A percentile compares a stretch with the other conserved stretches of the same genome.
Conservation (phyloP, 2,797 vertebrate genomes). For the Scomberomorus guttatus region DNA sequence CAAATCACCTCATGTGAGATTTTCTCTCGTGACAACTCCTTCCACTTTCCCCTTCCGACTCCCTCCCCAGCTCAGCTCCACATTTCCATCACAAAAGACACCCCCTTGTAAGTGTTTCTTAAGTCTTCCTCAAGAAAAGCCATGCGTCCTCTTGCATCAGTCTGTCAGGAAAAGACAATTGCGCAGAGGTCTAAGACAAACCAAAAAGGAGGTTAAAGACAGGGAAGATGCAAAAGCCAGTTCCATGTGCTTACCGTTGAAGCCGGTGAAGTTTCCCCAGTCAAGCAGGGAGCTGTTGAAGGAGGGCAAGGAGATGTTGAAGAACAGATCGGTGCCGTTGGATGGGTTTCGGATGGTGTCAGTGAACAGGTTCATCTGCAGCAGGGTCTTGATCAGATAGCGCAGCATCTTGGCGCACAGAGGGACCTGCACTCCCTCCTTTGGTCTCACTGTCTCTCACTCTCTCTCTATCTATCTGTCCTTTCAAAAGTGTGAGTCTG, state of each 20-base stretch:
- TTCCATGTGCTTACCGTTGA: conserved; percentile 88
- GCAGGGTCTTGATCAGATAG: conserved; percentile 95
- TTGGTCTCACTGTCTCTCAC: conserved; percentile 19
- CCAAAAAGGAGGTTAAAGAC: not conserved
- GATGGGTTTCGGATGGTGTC: conserved; percentile 88
- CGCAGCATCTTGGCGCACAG: conserved; percentile 90
- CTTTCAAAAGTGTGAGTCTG: conserved; percentile 35
- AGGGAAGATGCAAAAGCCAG: not conserved
- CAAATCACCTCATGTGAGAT: not conserved
- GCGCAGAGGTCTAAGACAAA: conserved; percentile 1
- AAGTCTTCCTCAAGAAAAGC: conserved; percentile 23
- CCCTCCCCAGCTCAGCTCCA: not conserved
- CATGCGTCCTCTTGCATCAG: not conserved
- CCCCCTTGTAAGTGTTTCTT: conserved; percentile 3
- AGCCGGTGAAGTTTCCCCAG: conserved; percentile 85
- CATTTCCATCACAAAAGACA: conserved; percentile 55
- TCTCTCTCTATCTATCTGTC: conserved; percentile 8
- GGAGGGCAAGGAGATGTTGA: conserved; percentile 83
- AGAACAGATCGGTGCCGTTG: conserved; percentile 90
- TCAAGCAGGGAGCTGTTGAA: conserved; percentile 88
- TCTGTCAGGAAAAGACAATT: not conserved
- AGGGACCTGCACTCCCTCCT: conserved; percentile 37
- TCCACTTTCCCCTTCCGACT: conserved; percentile 17
- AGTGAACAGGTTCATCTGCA: conserved; percentile 98
- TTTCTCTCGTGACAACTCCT: conserved; percentile 22